These are phyloP conservation scores for Hartigia nigra DNA, from an alignment of 2,888 invertebrate species.

Conservation along the genomic window DNA sequence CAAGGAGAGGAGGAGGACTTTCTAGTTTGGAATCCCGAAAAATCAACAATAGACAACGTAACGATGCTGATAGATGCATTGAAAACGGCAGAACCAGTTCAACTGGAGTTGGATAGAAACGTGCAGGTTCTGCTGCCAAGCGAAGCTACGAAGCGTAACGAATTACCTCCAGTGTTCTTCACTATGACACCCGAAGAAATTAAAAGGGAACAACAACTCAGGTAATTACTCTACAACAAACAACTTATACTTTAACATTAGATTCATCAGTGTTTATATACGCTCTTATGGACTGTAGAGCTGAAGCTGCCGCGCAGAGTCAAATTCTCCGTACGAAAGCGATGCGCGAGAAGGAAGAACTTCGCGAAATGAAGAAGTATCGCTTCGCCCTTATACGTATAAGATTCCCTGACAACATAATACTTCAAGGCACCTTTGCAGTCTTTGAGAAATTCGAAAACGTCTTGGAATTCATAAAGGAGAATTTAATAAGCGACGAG, in stretches of 20 bases:
- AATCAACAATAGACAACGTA: conserved; percentile 55
- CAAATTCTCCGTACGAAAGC: conserved; percentile 92
- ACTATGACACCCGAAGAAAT: conserved; percentile 84
- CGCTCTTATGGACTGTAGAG: conserved; percentile 64
- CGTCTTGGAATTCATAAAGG: conserved; percentile 83
- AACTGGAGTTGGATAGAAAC: conserved; percentile 86
- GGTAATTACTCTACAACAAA: conserved; percentile 63
- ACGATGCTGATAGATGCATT: conserved; percentile 81
- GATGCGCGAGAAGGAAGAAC: conserved; percentile 92
- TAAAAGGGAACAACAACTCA: conserved; percentile 82
- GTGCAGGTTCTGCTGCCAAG: conserved; percentile 85
- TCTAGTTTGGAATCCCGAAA: conserved; percentile 74
- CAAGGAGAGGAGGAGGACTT: conserved; percentile 75
- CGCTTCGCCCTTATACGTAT: conserved; percentile 87
- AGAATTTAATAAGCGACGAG: conserved; percentile 77
- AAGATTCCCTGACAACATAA: conserved; percentile 88
- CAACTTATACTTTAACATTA: conserved; percentile 4
- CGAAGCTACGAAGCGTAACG: conserved; percentile 75
- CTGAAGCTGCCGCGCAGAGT: conserved; percentile 82
- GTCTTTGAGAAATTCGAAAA: conserved; percentile 82
- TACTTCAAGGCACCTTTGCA: conserved; percentile 89
- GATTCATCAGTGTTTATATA: conserved; percentile 21
- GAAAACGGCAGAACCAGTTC: conserved; percentile 82
- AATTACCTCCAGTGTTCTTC: conserved; percentile 88
- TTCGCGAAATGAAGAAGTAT: conserved; percentile 83